Conservation (phyloP, 2,888 invertebrate species). For the Phalera bucephala region DNA sequence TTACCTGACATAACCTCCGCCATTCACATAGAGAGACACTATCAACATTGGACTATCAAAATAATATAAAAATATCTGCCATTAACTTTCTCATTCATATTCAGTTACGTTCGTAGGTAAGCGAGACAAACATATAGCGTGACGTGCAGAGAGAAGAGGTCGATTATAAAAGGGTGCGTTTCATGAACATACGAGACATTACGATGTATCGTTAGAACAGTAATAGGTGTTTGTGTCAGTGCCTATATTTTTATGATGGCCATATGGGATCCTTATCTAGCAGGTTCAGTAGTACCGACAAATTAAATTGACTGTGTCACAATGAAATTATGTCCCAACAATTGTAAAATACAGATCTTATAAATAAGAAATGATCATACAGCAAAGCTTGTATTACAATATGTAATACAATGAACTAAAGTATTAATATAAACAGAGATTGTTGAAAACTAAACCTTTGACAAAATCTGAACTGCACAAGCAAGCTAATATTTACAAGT, state of each 20-base stretch:
- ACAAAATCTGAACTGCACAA: no score
- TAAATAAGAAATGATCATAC: no score
- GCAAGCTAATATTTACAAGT: constrained; percentile 9
- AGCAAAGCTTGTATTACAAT: no score
- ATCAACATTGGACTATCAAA: constrained; percentile 24
- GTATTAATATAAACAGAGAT: no score
- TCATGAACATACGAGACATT: constrained; percentile 30
- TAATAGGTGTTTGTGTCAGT: constrained; percentile 35
- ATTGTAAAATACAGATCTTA: background rate
- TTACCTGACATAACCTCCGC: no score
- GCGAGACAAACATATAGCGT: constrained; percentile 12
- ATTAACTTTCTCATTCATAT: constrained; percentile 34
- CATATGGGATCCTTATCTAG: no score
- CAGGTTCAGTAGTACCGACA: no score
- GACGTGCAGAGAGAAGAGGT: constrained; percentile 12
- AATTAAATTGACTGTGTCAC: no score
- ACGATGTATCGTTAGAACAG: constrained; percentile 33
- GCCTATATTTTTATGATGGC: constrained; percentile 22
- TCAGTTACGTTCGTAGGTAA: constrained; percentile 20
- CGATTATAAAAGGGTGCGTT: constrained; percentile 25
- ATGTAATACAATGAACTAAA: background rate
- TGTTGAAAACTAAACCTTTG: no score
- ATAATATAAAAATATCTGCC: constrained; percentile 16
- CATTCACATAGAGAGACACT: constrained; percentile 3
- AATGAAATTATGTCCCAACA: no score